Conservation (phyloP, 2,797 vertebrate genomes). For the Erpetoichthys calabaricus region DNA sequence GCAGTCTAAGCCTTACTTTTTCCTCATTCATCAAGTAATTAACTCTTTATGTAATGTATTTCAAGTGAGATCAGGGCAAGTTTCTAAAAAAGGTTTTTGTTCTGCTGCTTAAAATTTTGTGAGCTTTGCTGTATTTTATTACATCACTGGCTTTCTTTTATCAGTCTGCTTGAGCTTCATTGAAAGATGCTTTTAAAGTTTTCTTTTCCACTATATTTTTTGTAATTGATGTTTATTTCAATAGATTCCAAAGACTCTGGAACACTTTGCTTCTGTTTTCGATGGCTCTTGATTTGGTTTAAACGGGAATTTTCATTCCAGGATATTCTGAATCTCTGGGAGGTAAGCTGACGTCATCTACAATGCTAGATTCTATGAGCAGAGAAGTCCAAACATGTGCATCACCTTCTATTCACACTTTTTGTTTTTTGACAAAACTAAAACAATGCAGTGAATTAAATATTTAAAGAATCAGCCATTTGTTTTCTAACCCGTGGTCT, state of each 20-base stretch:
- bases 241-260: slow-evolving; percentile 82
- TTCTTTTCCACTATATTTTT: neutral
- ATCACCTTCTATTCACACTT: neutral
- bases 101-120: too few species aligned
- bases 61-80: too few species aligned
- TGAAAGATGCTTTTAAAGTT: too few species aligned
- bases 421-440: neutral
- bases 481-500: too few species aligned
- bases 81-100: too few species aligned
- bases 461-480: neutral
- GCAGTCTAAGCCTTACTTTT: too few species aligned
- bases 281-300: slow-evolving; percentile 87
- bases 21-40: too few species aligned
- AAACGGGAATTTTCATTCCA: slow-evolving; percentile 81
- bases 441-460: neutral
- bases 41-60: too few species aligned
- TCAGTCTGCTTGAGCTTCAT: too few species aligned
- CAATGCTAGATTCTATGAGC: too few species aligned
- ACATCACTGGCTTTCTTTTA: too few species aligned
- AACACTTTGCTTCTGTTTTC: slow-evolving; percentile 81
- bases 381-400: neutral
- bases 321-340: slow-evolving; percentile 75
- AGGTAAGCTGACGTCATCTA: slow-evolving; percentile 41
- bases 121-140: neutral
- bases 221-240: neutral